Evolutionary conservation across 1,140 invertebrate genomes (phyloP).

Genomic region (Caenorhabditis latens): DNA sequence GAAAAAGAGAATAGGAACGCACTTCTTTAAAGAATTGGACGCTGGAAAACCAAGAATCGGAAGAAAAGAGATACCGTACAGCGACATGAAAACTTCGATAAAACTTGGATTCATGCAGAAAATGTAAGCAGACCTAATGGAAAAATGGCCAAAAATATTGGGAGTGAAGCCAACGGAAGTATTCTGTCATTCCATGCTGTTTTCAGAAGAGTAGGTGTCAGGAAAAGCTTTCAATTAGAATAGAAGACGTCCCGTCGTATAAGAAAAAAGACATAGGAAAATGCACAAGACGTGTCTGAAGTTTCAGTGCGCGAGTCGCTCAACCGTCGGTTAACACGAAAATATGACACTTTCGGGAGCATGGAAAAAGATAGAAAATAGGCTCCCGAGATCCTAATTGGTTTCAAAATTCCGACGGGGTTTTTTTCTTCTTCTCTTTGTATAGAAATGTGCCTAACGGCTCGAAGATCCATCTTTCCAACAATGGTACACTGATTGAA

Average conservation of each 20-base stretch:
- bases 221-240: slow-evolving; percentile 36
- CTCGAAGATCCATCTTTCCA: not conserved
- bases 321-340: slow-evolving; percentile 51
- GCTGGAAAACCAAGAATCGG: no score
- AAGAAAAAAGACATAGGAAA: not conserved
- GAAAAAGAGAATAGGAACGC: not conserved
- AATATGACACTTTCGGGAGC: slow-evolving; percentile 54
- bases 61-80: no score
- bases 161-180: not conserved
- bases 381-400: slow-evolving; percentile 45
- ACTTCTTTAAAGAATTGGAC: no score
- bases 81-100: no score
- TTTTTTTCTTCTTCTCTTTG: not conserved
- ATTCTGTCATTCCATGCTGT: slow-evolving; percentile 10
- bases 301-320: slow-evolving; percentile 38
- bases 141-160: not conserved
- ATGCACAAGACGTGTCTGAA: slow-evolving; percentile 38
- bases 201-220: slow-evolving; percentile 29
- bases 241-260: slow-evolving; percentile 27
- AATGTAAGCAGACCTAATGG: not conserved
- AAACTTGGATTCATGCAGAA: no score
- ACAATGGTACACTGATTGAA: slow-evolving; percentile 48
- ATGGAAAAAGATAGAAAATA: slow-evolving; percentile 32
- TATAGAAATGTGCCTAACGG: not conserved
- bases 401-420: slow-evolving; percentile 46